Evolutionary conservation across 92 coral and sea anemone genomes (phyloP).

Genomic region (Siderastrea siderea): DNA sequence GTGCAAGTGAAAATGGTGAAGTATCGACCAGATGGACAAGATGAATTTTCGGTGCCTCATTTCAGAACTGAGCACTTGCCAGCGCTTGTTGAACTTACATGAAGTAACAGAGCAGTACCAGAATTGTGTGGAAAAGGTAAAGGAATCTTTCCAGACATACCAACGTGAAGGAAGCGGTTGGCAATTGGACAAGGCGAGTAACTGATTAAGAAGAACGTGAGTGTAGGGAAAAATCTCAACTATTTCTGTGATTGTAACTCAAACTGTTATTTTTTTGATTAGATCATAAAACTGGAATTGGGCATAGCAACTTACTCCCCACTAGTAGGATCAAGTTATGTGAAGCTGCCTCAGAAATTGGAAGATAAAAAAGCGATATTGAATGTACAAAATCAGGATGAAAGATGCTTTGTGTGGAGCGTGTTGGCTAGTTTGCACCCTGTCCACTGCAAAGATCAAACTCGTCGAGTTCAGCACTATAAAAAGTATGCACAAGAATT

Average conservation of each 20-base stretch:
- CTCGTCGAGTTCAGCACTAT: slow-evolving; percentile 42
- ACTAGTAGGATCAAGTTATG: slow-evolving; percentile 55
- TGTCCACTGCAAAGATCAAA: background rate
- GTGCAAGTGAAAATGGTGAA: slow-evolving; percentile 22
- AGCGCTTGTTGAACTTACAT: slow-evolving; percentile 14
- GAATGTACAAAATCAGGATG: slow-evolving; percentile 58
- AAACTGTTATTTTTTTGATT: background rate
- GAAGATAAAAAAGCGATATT: slow-evolving; percentile 57
- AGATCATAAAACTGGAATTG: slow-evolving; percentile 50
- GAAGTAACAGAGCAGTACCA: slow-evolving; percentile 12
- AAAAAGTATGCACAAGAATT: slow-evolving; percentile 36
- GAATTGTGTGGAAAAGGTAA: slow-evolving; percentile 26
- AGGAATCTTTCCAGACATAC: slow-evolving; percentile 28
- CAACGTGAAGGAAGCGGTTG: slow-evolving; percentile 48
- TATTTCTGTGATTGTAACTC: background rate
- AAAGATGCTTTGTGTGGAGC: slow-evolving; percentile 60
- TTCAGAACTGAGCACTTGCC: slow-evolving; percentile 47
- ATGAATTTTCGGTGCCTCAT: slow-evolving; percentile 42
- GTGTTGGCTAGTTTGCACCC: slow-evolving; percentile 29
- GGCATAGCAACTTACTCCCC: slow-evolving; percentile 53
- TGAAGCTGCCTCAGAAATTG: slow-evolving; percentile 54
- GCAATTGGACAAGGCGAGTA: slow-evolving; percentile 30
- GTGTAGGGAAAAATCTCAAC: no score
- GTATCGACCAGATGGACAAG: slow-evolving; percentile 17
- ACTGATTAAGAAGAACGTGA: background rate